Conservation (phyloP, 53 echinoderm and acorn worm genomes). For the Stichopus horrens region DNA sequence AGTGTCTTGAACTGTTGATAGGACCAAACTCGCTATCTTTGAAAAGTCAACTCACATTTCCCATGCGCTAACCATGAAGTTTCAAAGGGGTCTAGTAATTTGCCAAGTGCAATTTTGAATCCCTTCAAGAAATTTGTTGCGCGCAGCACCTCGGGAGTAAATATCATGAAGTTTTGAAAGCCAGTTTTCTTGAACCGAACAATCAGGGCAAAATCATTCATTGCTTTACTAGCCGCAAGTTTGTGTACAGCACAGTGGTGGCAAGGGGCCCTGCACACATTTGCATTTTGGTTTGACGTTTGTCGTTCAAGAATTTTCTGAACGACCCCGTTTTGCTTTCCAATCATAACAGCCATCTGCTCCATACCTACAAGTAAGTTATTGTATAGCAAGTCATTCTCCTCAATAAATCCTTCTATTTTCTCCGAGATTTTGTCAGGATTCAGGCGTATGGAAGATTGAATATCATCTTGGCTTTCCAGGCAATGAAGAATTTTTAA, state of each 20-base stretch:
- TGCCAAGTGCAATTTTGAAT: slow-evolving; percentile 5
- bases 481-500: slow-evolving; percentile 26
- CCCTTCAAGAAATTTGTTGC: background rate
- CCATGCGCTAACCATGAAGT: slow-evolving; percentile 65
- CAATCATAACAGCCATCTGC: slow-evolving; percentile 64
- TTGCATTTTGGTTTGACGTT: slow-evolving; percentile 37
- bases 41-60: slow-evolving; percentile 33
- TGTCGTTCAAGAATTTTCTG: slow-evolving; percentile 48
- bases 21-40: background rate
- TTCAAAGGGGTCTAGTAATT: slow-evolving; percentile 39
- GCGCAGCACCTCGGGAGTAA: slow-evolving; percentile 49
- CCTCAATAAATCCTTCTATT: slow-evolving; percentile 39
- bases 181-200: slow-evolving; percentile 30
- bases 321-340: slow-evolving; percentile 54
- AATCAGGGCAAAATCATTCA: slow-evolving; percentile 19
- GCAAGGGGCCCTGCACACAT: background rate
- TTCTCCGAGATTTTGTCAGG: background rate
- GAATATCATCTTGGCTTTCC: background rate
- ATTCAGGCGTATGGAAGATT: slow-evolving; percentile 24
- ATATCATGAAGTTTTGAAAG: slow-evolving; percentile 47
- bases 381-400: slow-evolving; percentile 20
- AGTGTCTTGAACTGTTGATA: background rate
- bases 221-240: slow-evolving; percentile 53
- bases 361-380: slow-evolving; percentile 51
- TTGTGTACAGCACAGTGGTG: slow-evolving; percentile 51